These are phyloP conservation scores for Triplophysa siluroides DNA, from an alignment of 2,113 vertebrate genomes.

Conservation along the genomic window DNA sequence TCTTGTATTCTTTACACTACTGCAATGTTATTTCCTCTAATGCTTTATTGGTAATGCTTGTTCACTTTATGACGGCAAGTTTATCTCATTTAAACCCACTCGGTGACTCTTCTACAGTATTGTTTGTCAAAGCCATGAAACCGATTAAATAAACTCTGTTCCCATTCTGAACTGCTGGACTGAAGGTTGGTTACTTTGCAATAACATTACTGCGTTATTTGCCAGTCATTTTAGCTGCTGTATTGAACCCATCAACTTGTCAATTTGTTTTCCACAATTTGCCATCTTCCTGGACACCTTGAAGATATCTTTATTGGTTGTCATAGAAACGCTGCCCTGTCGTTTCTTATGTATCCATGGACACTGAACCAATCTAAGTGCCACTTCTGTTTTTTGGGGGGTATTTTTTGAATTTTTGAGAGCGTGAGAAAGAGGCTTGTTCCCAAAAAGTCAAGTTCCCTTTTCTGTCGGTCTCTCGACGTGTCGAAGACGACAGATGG, in stretches of 20 bases:
- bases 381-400: background rate
- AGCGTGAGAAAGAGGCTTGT: background rate
- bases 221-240: constrained; percentile 24
- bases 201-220: background rate
- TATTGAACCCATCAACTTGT: constrained; percentile 23
- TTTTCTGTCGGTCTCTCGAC: too few species aligned
- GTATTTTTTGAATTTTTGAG: background rate
- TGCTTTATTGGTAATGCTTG: too few species aligned
- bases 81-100: background rate
- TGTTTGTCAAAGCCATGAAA: constrained; percentile 2
- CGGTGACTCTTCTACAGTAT: background rate
- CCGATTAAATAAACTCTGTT: constrained; percentile 3
- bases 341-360: constrained; percentile 57
- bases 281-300: constrained; percentile 29
- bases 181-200: background rate
- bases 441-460: background rate
- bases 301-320: constrained; percentile 45
- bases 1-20: too few species aligned
- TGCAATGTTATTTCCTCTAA: too few species aligned
- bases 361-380: constrained; percentile 44
- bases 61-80: background rate
- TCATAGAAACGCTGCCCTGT: constrained; percentile 58
- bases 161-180: background rate
- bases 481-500: too few species aligned
- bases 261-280: constrained; percentile 32